Conservation (phyloP, 2,113 vertebrate species). For the Tragelaphus buxtoni region DNA sequence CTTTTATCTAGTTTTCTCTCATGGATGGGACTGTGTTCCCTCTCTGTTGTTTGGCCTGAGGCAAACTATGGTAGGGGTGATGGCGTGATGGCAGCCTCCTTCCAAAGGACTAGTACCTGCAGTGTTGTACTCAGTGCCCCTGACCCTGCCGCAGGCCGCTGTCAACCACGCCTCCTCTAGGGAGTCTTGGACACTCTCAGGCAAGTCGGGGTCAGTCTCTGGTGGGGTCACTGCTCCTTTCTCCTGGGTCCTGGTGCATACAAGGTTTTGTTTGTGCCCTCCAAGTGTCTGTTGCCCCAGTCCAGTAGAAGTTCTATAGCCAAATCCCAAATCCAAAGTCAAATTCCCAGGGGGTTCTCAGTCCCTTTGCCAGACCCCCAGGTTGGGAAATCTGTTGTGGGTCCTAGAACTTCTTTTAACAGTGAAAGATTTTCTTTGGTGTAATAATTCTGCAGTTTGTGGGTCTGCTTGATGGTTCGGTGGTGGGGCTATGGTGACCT, state of each 20-base stretch:
- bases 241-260: not conserved
- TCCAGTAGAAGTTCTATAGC: not conserved
- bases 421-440: not conserved
- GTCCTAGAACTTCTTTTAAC: not conserved
- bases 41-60: not conserved
- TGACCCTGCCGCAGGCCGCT: fast-evolving
- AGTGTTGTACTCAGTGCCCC: not conserved
- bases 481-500: not conserved
- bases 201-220: not conserved
- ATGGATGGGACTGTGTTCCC: not conserved
- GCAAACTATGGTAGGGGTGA: not conserved
- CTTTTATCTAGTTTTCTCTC: not conserved
- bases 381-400: not conserved
- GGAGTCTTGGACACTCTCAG: not conserved
- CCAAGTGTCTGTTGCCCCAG: not conserved
- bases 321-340: not conserved
- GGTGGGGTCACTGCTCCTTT: not conserved
- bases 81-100: not conserved
- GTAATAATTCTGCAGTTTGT: not conserved
- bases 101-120: not conserved
- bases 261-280: not conserved
- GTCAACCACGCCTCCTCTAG: not conserved
- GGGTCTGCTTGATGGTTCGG: not conserved
- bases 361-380: not conserved
- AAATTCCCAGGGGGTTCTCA: not conserved